Evolutionary conservation across 2,888 invertebrate genomes (phyloP).

Genomic region (Gastrophysa polygoni): DNA sequence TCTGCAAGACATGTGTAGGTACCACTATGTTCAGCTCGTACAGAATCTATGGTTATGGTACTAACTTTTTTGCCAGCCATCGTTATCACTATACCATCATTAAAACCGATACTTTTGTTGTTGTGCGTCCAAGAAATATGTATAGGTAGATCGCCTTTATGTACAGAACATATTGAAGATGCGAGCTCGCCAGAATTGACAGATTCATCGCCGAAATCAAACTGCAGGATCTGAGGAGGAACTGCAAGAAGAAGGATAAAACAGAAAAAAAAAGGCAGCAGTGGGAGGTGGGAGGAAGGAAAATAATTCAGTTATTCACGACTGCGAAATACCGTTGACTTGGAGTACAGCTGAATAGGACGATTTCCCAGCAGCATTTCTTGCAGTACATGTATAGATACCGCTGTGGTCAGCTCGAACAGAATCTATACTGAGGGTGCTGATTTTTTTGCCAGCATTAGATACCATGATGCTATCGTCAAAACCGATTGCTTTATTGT

Average conservation of each 20-base stretch:
- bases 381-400: conserved; percentile 77
- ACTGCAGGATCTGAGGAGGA: conserved; percentile 69
- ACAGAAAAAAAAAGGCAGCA: background rate
- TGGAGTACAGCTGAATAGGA: conserved; percentile 63
- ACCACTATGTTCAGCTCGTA: conserved; percentile 70
- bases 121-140: conserved; percentile 69
- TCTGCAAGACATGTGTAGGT: conserved; percentile 71
- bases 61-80: conserved; percentile 61
- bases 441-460: conserved; percentile 60
- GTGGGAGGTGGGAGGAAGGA: background rate
- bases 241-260: conserved; percentile 54
- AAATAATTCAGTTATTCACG: background rate
- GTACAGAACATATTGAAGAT: conserved; percentile 70
- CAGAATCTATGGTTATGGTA: conserved; percentile 68
- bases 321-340: conserved; percentile 69
- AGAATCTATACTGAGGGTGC: conserved; percentile 68
- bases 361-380: conserved; percentile 70
- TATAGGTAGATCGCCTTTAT: conserved; percentile 74
- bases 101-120: conserved; percentile 52
- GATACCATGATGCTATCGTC: conserved; percentile 53
- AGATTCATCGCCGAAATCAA: conserved; percentile 62
- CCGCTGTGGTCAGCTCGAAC: conserved; percentile 72
- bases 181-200: conserved; percentile 72
- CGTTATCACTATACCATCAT: conserved; percentile 53
- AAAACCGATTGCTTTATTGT: conserved; percentile 56